Base-by-base conservation (phyloP, 2,797 vertebrate species). In the Anisognathus igniventris region DNA sequence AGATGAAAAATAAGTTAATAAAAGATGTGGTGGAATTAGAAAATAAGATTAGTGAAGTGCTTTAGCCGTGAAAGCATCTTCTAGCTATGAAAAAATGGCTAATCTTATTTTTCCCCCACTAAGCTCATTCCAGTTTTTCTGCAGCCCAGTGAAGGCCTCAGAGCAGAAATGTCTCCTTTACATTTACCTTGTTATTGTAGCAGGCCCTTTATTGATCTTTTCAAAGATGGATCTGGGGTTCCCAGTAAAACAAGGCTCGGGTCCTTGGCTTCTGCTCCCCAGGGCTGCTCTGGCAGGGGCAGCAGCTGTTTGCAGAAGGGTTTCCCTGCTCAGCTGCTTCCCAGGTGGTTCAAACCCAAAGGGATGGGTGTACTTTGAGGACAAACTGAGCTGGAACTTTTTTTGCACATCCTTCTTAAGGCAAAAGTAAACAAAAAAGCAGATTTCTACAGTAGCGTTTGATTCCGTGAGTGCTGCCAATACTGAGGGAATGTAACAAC, bases 1-100 rank as follows among this genome's bases (percentile, higher is more conserved):
- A 92, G 86, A 96, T 96, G 94, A 97, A 96, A 97, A 96, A 97
- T 93, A 89, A 89, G 86, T 96, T 95, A 94, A 97, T 95, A 96
- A 91, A 80, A 94, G 73, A 89, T 0, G 21, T 90, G 68, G 39
- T 75, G 47, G 93, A 96, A 96, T 97, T 96, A 95, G 92, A 76
- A 97, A 96, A 97, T 93, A 90, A 94, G 92, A 96, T 97, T 94
- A 96, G 73, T 88, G 80, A 87, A 95, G 92, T 94, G 77, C 78
- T 96, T 95, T 88, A 93, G 80, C 93, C 1, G 2, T 85, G 71
- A 93, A 91, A 75, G 70, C 72, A 78, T 95, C 85, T 94, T 92
- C 65, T 61, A 93, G 90, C 77, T 81, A 92, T 88, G 79, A 93
- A 94, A 93, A 96, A 89, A 62, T 0, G 8, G 27, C 51, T 95